A percentile compares a stretch with the other conserved stretches of the same genome.
Conservation (phyloP, 1,140 invertebrate species). For the Frieseomelitta varia region DNA sequence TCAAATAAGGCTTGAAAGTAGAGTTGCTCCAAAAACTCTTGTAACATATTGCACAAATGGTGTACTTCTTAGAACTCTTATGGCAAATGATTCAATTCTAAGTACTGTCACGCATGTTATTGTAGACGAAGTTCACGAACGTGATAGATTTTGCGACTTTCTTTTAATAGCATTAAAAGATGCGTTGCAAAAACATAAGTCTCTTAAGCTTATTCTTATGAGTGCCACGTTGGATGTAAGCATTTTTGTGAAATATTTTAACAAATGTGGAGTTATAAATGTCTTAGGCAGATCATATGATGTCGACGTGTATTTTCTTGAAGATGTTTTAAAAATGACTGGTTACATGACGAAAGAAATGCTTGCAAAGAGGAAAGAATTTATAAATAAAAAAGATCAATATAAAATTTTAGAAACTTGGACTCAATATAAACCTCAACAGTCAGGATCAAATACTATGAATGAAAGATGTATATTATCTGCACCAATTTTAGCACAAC, state of each 20-base stretch:
- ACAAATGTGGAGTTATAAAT: constrained; percentile 88
- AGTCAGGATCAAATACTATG: constrained; percentile 16
- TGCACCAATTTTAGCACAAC: constrained; percentile 76
- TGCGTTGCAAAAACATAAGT: constrained; percentile 86
- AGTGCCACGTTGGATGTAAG: constrained; percentile 94
- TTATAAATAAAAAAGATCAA: constrained; percentile 81
- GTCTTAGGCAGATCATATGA: constrained; percentile 91
- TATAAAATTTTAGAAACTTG: constrained; percentile 81
- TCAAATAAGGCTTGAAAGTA: constrained; percentile 94
- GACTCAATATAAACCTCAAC: constrained; percentile 74
- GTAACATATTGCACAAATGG: constrained; percentile 96
- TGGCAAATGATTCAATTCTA: constrained; percentile 88
- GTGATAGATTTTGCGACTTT: constrained; percentile 96
- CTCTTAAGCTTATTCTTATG: constrained; percentile 94
- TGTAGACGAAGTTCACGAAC: constrained; percentile 97
- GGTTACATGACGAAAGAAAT: constrained; percentile 88
- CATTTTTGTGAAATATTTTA: constrained; percentile 93
- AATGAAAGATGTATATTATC: constrained; percentile 65
- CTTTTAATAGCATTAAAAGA: constrained; percentile 93
- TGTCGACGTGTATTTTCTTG: constrained; percentile 91
- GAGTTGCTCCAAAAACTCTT: constrained; percentile 90
- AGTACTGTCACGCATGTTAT: constrained; percentile 91
- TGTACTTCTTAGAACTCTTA: constrained; percentile 92
- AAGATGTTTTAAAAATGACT: constrained; percentile 90
- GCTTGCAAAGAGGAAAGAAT: constrained; percentile 79